A percentile compares a stretch with the other conserved stretches of the same genome.
Evolutionary conservation across 2,888 invertebrate species (phyloP).

Genomic region (Rhingia campestris): DNA sequence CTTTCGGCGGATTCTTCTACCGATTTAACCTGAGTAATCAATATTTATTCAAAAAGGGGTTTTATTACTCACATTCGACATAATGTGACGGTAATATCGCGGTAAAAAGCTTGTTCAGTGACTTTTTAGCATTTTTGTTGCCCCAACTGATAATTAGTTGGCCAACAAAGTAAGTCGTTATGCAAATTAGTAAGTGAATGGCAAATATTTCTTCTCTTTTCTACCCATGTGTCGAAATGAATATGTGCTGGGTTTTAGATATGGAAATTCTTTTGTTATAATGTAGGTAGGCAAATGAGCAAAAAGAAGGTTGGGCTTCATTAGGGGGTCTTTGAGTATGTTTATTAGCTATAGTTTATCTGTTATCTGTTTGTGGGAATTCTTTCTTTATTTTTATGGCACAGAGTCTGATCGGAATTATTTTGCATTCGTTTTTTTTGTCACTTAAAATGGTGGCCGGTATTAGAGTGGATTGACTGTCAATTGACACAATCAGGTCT

Average conservation of each 20-base stretch:
- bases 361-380: constrained; percentile 2
- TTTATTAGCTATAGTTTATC: constrained; percentile 41
- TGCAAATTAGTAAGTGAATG: constrained; percentile 61
- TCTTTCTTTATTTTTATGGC: neutral
- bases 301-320: constrained; percentile 27
- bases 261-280: constrained; percentile 35
- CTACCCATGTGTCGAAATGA: constrained; percentile 40
- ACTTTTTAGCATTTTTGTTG: constrained; percentile 24
- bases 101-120: constrained; percentile 24
- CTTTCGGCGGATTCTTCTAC: neutral
- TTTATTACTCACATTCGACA: constrained; percentile 6
- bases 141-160: constrained; percentile 51
- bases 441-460: neutral
- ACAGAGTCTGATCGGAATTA: neutral
- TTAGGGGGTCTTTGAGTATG: constrained; percentile 24
- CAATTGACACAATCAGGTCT: too few species aligned
- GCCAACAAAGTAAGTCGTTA: constrained; percentile 62
- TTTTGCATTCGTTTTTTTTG: neutral
- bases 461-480: neutral
- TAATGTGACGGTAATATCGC: constrained; percentile 25
- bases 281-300: constrained; percentile 4
- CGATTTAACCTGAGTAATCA: constrained; percentile 2
- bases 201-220: constrained; percentile 31
- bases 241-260: constrained; percentile 36
- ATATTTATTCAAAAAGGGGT: neutral